A percentile compares a stretch with the other conserved stretches of the same genome.
These are phyloP conservation scores for Halichondria panicea DNA, from an alignment of 37 sponge, comb jelly and placozoan genomes.

Conservation along the genomic window DNA sequence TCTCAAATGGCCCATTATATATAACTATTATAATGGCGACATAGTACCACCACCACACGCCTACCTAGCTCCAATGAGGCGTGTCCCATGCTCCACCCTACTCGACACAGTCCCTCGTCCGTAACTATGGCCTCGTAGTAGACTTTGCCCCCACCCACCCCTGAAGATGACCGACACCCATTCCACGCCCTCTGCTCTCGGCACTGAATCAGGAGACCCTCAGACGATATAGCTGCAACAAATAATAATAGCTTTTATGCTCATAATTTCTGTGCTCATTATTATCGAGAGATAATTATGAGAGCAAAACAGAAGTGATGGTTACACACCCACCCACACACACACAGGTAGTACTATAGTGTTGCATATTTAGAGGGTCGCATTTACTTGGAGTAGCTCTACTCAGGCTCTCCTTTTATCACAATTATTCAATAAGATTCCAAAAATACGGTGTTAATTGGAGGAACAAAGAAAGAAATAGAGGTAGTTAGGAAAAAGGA, in stretches of 20 bases:
- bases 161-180: slow-evolving; percentile 74
- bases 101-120: slow-evolving; percentile 94
- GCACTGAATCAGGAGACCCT: slow-evolving; percentile 88
- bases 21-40: background rate
- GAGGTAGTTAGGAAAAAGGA: too few relatives aligned
- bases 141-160: slow-evolving; percentile 62
- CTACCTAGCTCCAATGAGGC: slow-evolving; percentile 85
- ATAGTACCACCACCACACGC: background rate
- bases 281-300: background rate
- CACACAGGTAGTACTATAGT: too few relatives aligned
- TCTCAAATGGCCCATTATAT: background rate
- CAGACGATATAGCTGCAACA: slow-evolving; percentile 78
- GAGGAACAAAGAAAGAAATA: too few relatives aligned
- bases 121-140: slow-evolving; percentile 95
- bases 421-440: too few relatives aligned
- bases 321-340: too few relatives aligned
- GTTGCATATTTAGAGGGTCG: too few relatives aligned
- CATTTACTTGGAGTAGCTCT: too few relatives aligned
- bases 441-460: too few relatives aligned
- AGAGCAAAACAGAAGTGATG: too few relatives aligned
- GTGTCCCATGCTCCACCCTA: slow-evolving; percentile 84
- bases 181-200: slow-evolving; percentile 84
- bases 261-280: background rate
- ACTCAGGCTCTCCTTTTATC: too few relatives aligned
- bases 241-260: background rate